Evolutionary conservation across 2,797 vertebrate genomes (phyloP).

Genomic region (Chlorospingus flavigularis): DNA sequence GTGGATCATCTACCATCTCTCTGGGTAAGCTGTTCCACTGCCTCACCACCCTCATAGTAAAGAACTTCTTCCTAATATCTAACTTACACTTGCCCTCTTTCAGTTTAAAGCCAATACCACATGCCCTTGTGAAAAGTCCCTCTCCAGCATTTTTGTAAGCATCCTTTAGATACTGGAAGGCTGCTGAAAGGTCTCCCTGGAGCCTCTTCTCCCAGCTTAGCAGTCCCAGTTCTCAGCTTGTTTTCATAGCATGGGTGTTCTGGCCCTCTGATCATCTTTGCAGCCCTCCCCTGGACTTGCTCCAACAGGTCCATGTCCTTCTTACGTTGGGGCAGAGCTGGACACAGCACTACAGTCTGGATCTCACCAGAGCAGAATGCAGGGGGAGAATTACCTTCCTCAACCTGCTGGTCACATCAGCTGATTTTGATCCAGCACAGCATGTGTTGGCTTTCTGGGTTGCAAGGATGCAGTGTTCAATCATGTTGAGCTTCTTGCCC

Average conservation of each 20-base stretch:
- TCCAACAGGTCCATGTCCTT: not conserved
- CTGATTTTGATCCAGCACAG: not conserved
- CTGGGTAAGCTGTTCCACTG: not conserved
- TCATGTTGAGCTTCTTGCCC: not conserved
- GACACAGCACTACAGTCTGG: not conserved
- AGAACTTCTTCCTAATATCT: not conserved
- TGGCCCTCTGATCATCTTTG: not conserved
- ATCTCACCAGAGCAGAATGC: fast-evolving
- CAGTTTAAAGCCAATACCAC: not conserved
- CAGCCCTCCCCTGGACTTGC: not conserved
- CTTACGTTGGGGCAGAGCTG: not conserved
- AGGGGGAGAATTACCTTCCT: not conserved
- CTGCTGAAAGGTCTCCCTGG: not conserved
- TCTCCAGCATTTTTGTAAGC: not conserved
- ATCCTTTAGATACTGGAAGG: not conserved
- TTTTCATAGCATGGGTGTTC: not conserved
- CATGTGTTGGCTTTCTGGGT: not conserved
- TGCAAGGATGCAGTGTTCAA: not conserved
- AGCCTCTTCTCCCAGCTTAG: not conserved
- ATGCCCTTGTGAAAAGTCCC: not conserved
- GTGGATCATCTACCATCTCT: too few relatives aligned
- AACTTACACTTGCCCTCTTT: not conserved
- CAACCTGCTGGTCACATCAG: not conserved
- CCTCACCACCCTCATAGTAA: not conserved
- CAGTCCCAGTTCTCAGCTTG: not conserved